Base-by-base conservation (phyloP, 2,113 vertebrate species). In the Chaenogobius annularis region DNA sequence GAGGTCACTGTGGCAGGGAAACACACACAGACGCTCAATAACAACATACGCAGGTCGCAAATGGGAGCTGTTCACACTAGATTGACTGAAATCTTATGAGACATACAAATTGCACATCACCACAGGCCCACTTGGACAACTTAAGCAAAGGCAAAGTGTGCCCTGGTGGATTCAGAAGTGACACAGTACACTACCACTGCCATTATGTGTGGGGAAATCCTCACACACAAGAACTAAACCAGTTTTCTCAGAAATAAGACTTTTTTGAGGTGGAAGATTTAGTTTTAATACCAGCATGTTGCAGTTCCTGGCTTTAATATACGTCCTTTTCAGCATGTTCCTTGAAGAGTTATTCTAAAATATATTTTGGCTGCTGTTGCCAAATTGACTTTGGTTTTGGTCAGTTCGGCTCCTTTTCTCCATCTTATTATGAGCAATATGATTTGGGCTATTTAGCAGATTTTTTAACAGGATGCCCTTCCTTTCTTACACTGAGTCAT, bases 141-240 rank as follows among this genome's bases (percentile, higher is more conserved):
- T 77, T 73, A 44, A 75, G 68, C 37, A 72, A 80, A 55, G 22
- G 3, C 10, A 58, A 58, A 58, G 56, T 17, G 26, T 26, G 26
- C 23, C 22, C 13, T 52, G 66, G 55, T 64, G 5, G 52, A 40
- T 0, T 69, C 70, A 77, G 80, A 56, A 23, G 20, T 87, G 91
- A 91, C 90, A 89, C 79, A 92, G 77, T 85, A 83, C 72, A 79
- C 83, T 77, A 75, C 64, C 72, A 78, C 83, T 75, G 72, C 61
- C 68, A 72, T 15, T 56, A 74, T 52, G 74, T 70, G 47, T 44
- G 56, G 69, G 11, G 15, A 26, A 35, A 35, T 31, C 7, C 31
- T 35, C 12, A 5, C 22, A 31, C 15, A 44, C 7, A 44, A 44
- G 43, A 44, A 44, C 8, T 44, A 46, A 40, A 40, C 37, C 12